Evolutionary conservation across 2,888 invertebrate genomes (phyloP).

Genomic region (Cephus sareptanus): DNA sequence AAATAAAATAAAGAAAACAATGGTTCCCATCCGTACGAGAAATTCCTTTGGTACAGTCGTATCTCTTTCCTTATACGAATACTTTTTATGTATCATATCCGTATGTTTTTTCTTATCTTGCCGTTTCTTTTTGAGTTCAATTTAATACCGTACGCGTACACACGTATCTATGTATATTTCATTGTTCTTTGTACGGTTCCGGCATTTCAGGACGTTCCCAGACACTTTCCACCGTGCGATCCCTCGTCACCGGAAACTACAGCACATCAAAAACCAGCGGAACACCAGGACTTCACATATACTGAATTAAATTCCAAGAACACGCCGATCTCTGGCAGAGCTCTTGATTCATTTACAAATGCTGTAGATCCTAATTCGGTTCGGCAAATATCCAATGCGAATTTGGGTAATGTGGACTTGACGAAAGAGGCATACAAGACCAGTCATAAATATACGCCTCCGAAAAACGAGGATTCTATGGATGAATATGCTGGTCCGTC

Average conservation of each 20-base stretch:
- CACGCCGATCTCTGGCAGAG: not conserved
- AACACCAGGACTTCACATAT: not conserved
- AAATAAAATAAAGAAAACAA: not conserved
- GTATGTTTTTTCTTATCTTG: not conserved
- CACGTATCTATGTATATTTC: not conserved
- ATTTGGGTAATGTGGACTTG: conserved; percentile 14
- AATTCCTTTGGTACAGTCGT: not conserved
- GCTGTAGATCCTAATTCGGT: conserved; percentile 15
- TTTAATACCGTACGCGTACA: not conserved
- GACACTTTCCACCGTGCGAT: not conserved
- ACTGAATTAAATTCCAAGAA: not conserved
- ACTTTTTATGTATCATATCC: not conserved
- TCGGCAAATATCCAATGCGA: conserved; percentile 5
- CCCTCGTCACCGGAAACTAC: not conserved
- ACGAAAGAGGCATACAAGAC: conserved; percentile 33
- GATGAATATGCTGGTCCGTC: conserved; percentile 60
- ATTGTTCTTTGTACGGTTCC: not conserved
- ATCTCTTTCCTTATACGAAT: not conserved
- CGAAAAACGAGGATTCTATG: conserved; percentile 24
- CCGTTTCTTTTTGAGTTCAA: not conserved
- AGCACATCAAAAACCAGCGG: not conserved
- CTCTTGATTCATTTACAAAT: conserved; percentile 19
- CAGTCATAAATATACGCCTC: conserved; percentile 40
- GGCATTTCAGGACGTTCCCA: not conserved
- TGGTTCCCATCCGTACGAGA: not conserved